A percentile compares a stretch with the other conserved stretches of the same genome.
Conservation (phyloP, 1,140 invertebrate genomes). For the Parasteatoda tepidariorum region DNA sequence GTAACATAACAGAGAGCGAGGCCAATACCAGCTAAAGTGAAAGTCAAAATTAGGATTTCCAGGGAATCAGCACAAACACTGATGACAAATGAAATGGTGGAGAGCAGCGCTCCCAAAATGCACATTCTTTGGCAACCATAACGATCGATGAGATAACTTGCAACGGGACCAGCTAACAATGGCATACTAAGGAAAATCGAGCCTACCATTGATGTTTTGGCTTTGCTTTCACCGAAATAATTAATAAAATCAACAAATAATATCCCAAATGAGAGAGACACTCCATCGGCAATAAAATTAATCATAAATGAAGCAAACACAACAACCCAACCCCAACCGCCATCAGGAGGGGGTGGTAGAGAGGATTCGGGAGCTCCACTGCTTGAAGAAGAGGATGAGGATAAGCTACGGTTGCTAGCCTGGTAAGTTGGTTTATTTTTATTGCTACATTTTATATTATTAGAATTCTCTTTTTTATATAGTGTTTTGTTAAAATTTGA, state of each 20-base stretch:
- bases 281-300: constrained; percentile 93
- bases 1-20: constrained; percentile 77
- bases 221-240: constrained; percentile 82
- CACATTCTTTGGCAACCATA: constrained; percentile 85
- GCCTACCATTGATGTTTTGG: constrained; percentile 91
- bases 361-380: not conserved
- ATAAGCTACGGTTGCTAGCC: constrained; percentile 30
- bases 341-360: constrained; percentile 69
- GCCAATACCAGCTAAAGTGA: constrained; percentile 70
- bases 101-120: constrained; percentile 80
- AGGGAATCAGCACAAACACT: constrained; percentile 74
- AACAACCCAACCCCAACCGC: constrained; percentile 79
- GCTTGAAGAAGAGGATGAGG: constrained; percentile 31
- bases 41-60: constrained; percentile 69
- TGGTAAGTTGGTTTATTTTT: not conserved
- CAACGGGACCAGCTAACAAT: constrained; percentile 86
- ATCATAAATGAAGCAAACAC: constrained; percentile 85
- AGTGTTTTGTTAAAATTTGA: constrained; percentile 41
- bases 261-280: constrained; percentile 92
- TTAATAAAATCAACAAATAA: constrained; percentile 88
- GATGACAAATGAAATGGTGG: constrained; percentile 81
- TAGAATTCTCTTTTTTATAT: constrained; percentile 19
- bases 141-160: constrained; percentile 86
- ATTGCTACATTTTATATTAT: constrained; percentile 11
- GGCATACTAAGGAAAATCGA: constrained; percentile 90